A percentile compares a stretch with the other conserved stretches of the same genome.
Evolutionary conservation across 2,797 vertebrate genomes (phyloP).

Genomic region (Dendrocincla tyrannina): DNA sequence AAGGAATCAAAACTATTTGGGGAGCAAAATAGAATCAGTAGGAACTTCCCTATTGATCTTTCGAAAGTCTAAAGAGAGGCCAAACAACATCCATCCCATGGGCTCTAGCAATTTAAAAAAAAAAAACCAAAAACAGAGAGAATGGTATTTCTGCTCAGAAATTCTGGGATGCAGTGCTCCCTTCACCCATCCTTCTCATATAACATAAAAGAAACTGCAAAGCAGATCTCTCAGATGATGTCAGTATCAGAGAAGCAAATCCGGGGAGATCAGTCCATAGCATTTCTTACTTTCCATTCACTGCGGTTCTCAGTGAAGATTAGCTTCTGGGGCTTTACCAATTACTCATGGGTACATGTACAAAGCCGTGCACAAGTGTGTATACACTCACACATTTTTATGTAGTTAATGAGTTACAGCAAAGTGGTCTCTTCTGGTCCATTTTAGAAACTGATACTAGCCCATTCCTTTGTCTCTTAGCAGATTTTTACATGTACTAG

Average conservation of each 20-base stretch:
- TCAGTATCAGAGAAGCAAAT: not conserved
- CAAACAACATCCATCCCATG: not conserved
- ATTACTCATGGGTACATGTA: rapidly evolving
- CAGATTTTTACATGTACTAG: not conserved
- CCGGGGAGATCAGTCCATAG: not conserved
- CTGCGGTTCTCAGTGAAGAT: not conserved
- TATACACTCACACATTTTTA: not conserved
- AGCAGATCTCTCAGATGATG: not conserved
- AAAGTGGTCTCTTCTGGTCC: not conserved
- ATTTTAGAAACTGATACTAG: not conserved
- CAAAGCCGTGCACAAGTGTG: not conserved
- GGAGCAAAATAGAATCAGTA: not conserved
- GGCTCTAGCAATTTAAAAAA: not conserved
- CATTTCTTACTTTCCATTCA: not conserved
- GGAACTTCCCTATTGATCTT: not conserved
- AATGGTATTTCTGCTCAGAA: not conserved
- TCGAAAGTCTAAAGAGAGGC: not conserved
- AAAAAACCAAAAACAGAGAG: no score
- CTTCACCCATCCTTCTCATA: not conserved
- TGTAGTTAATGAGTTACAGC: not conserved
- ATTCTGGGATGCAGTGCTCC: not conserved
- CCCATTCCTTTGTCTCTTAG: not conserved
- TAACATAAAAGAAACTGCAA: not conserved
- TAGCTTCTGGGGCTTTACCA: not conserved
- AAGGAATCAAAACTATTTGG: not conserved